Base-by-base conservation (phyloP, 2,888 invertebrate genomes). In the Carcina quercana region DNA sequence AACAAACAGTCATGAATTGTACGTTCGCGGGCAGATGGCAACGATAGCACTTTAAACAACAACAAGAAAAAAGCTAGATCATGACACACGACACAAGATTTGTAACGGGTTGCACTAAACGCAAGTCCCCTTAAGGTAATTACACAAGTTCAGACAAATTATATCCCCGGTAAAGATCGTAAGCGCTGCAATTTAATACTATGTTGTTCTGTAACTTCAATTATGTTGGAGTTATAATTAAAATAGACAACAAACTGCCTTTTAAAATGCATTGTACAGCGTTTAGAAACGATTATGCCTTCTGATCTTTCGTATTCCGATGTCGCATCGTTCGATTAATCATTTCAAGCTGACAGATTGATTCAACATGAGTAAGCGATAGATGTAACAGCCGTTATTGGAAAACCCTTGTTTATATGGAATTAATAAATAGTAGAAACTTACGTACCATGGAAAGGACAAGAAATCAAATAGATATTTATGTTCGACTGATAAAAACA, bases 341-440 rank as follows among this genome's bases (percentile, higher is more conserved):
- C 56, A 55, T 55, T 57, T 54, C 47, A 50, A 54, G 47, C 50
- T 54, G 46, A 44, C 45, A 52, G 36, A n/a, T 47, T 41, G 41
- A 58, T 63, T 53, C 56, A 62, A 60, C 59, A 56, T 63, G 59
- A 63, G 48, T 58, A 59, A 62, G 40, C 45, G 43, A 35, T 37
- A 47, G 44, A 48, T 36, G 46, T 43, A 45, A 47, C n/a, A n/a
- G 42, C 30, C 47, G 49, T 54, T 64, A 59, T 47, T 38, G 53
- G 67, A 67, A 63, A 71, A 68, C 48, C 49, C 62, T 61, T 57
- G 66, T 64, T 71, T 70, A 59, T 71, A 71, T 66, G 53, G 69
- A 70, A 70, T 66, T 63, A 69, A 64, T 58, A 56, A 63, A 71
- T 65, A 48, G 57, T 64, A 59, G 52, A 53, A 59, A 57, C 58